A percentile compares a stretch with the other conserved stretches of the same genome.
Evolutionary conservation across 2,888 invertebrate genomes (phyloP).

Genomic region (Epistrophe grossulariae): DNA sequence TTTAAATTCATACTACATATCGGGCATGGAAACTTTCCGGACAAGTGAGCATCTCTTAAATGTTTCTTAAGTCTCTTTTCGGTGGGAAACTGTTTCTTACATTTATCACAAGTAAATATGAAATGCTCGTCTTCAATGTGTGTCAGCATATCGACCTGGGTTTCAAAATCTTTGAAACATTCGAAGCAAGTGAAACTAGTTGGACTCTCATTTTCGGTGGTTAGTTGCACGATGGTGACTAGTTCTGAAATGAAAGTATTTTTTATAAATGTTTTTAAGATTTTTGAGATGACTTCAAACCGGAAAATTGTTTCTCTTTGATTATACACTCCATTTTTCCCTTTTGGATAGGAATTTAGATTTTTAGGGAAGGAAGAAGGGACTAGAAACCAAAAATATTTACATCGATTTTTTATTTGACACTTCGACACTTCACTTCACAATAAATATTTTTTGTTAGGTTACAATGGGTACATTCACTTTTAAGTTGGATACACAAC

Average conservation of each 20-base stretch:
- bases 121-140: conserved; percentile 65
- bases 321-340: neutral
- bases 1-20: conserved; percentile 45
- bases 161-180: conserved; percentile 47
- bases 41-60: conserved; percentile 51
- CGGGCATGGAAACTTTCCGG: conserved; percentile 61
- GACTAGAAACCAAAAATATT: neutral
- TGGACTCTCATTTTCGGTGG: conserved; percentile 49
- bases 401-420: conserved; percentile 7
- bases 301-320: neutral
- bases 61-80: conserved; percentile 61
- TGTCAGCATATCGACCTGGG: conserved; percentile 30
- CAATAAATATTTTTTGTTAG: neutral
- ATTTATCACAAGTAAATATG: conserved; percentile 54
- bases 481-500: neutral
- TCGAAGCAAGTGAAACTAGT: conserved; percentile 44
- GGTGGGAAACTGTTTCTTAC: conserved; percentile 68
- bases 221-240: conserved; percentile 8
- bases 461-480: neutral
- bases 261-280: neutral
- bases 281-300: neutral
- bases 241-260: conserved; percentile 14
- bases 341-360: neutral
- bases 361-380: neutral
- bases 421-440: neutral